A percentile compares a stretch with the other conserved stretches of the same genome.
These are phyloP conservation scores for Nipponacmea schrenckii DNA, from an alignment of 2,888 invertebrate species.

Conservation along the genomic window DNA sequence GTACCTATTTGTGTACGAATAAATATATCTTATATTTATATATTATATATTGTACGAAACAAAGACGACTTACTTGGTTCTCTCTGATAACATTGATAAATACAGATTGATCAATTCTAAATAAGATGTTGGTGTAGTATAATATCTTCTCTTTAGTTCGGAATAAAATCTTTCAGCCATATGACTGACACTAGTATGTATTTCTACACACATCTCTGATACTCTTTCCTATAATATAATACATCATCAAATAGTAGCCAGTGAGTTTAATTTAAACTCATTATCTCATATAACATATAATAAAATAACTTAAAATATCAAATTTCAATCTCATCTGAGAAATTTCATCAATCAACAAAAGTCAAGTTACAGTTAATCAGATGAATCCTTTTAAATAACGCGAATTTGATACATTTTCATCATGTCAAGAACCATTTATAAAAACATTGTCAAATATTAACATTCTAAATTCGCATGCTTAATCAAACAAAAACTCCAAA, in stretches of 20 bases:
- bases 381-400: too few relatives aligned
- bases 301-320: too few relatives aligned
- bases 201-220: slow-evolving; percentile 77
- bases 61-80: slow-evolving; percentile 75
- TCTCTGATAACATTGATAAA: slow-evolving; percentile 76
- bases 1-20: too few relatives aligned
- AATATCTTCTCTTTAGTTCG: slow-evolving; percentile 87
- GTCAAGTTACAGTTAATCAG: neutral
- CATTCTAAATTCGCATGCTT: too few relatives aligned
- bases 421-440: neutral
- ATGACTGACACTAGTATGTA: slow-evolving; percentile 81
- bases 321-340: neutral
- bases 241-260: too few relatives aligned
- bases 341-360: too few relatives aligned
- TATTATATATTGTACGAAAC: too few relatives aligned
- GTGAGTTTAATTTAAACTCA: too few relatives aligned
- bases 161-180: slow-evolving; percentile 82
- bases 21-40: too few relatives aligned
- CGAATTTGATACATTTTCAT: too few relatives aligned
- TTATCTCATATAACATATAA: too few relatives aligned
- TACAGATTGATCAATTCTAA: slow-evolving; percentile 86
- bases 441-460: neutral
- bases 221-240: slow-evolving; percentile 65
- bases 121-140: slow-evolving; percentile 92
- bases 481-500: too few relatives aligned